These are phyloP conservation scores for Parazoanthus darwini DNA, from an alignment of 92 coral and sea anemone genomes.

Conservation along the genomic window DNA sequence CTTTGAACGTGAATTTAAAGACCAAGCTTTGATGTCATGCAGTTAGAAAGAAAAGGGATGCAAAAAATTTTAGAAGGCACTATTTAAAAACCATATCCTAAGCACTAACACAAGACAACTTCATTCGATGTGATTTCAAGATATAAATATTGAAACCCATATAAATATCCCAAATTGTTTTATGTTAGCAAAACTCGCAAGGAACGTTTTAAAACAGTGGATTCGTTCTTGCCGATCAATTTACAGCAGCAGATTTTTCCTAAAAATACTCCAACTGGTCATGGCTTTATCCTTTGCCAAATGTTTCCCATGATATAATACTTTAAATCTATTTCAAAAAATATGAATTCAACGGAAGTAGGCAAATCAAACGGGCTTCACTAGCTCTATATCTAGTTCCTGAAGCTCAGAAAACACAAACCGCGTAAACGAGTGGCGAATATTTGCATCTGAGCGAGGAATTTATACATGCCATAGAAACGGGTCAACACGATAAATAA, in stretches of 20 bases:
- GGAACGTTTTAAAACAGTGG: conserved; percentile 4
- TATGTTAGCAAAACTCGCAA: not conserved
- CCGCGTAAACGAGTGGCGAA: not conserved
- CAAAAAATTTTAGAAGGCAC: not conserved
- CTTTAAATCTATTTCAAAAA: conserved; percentile 15
- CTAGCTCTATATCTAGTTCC: not conserved
- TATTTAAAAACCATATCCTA: not conserved
- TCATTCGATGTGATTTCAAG: not conserved
- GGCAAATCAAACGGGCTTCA: conserved; percentile 30
- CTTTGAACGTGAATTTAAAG: not conserved
- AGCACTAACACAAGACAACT: conserved; percentile 6
- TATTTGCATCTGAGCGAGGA: conserved; percentile 12
- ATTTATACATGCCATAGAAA: conserved; percentile 27
- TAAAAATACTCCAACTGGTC: not conserved
- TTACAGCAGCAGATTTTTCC: not conserved
- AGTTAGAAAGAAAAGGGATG: not conserved
- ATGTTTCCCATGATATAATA: not conserved
- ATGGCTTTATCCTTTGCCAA: not conserved
- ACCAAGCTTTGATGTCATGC: not conserved
- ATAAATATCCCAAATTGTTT: not conserved
- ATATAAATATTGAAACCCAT: not conserved
- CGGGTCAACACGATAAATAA: conserved; percentile 30
- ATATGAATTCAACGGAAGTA: conserved; percentile 34
- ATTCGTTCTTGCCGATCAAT: not conserved
- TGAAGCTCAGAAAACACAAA: not conserved